Conservation (phyloP, 2,888 invertebrate genomes). For the Melipona bicolor region DNA sequence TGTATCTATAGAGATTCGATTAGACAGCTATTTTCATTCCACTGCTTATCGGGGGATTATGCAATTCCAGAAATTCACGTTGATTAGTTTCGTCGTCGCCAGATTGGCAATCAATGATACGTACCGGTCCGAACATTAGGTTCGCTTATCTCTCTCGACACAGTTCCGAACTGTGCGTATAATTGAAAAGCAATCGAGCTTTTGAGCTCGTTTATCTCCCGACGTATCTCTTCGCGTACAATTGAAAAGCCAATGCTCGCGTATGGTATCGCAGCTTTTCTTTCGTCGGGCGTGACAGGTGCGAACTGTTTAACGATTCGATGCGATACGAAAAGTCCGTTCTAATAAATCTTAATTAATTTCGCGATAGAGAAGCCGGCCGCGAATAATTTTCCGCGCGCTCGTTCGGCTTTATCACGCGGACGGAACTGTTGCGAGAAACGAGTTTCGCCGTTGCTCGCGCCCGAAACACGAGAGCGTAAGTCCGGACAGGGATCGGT, state of each 20-base stretch:
- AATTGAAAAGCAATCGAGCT: neutral
- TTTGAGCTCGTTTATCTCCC: neutral
- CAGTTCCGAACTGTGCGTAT: neutral
- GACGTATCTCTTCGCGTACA: neutral
- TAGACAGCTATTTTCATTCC: constrained; percentile 37
- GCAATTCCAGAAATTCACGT: constrained; percentile 19
- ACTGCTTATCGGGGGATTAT: constrained; percentile 7
- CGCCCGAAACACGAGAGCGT: constrained; percentile 38
- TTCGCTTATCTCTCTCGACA: neutral
- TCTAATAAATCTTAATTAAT: constrained; percentile 61
- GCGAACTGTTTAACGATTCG: constrained; percentile 47
- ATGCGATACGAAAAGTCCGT: neutral
- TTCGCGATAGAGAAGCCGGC: constrained; percentile 27
- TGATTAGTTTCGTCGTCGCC: constrained; percentile 33
- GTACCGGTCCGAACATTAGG: neutral
- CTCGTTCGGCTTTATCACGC: constrained; percentile 38
- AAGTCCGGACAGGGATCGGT: constrained; percentile 49
- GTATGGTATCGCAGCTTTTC: neutral
- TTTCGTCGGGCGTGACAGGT: constrained; percentile 32
- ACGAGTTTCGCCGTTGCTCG: constrained; percentile 45
- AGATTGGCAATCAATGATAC: constrained; percentile 13
- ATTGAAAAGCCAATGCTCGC: neutral
- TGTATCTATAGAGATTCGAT: constrained; percentile 53
- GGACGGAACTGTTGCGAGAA: constrained; percentile 51
- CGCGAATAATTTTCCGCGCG: constrained; percentile 49